phyloP scores from a whole-genome alignment of 2,888 invertebrate genomes.

The Ptychoptera albimana region DNA sequence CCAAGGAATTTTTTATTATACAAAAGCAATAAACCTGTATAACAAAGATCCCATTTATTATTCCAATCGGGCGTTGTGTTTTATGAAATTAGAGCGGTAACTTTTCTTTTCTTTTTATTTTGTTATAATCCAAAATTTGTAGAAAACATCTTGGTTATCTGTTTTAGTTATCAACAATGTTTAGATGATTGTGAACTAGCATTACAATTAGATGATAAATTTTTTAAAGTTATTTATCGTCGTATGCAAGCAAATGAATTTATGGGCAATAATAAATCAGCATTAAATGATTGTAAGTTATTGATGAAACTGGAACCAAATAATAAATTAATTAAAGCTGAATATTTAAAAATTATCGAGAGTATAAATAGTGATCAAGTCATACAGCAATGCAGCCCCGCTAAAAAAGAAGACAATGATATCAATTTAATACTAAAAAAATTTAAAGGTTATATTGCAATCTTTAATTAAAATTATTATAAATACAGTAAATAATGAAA shows the following conservation, averaged over 20 bases:
- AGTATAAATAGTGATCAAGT: too few species aligned
- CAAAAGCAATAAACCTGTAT: neutral
- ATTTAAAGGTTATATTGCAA: too few species aligned
- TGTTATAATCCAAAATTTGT: neutral
- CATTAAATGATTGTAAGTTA: constrained; percentile 51
- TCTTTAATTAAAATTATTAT: too few species aligned
- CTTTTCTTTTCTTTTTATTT: neutral
- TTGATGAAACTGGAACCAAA: constrained; percentile 63
- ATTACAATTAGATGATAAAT: constrained; percentile 55
- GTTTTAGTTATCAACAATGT: constrained; percentile 18
- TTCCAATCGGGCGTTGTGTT: neutral
- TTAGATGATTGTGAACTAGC: constrained; percentile 64
- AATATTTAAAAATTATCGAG: constrained; percentile 33
- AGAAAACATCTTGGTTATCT: neutral
- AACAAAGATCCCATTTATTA: neutral
- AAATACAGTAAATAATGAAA: neutral
- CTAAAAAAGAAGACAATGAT: too few species aligned
- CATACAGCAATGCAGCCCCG: too few species aligned
- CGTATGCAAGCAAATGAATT: constrained; percentile 60
- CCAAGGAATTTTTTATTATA: neutral
- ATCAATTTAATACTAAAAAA: too few species aligned
- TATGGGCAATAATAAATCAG: constrained; percentile 52
- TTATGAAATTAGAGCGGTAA: neutral
- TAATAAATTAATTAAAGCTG: constrained; percentile 35
- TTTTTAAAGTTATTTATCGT: constrained; percentile 72